phyloP scores from a whole-genome alignment of 2,113 vertebrate species.

The Gadus macrocephalus region DNA sequence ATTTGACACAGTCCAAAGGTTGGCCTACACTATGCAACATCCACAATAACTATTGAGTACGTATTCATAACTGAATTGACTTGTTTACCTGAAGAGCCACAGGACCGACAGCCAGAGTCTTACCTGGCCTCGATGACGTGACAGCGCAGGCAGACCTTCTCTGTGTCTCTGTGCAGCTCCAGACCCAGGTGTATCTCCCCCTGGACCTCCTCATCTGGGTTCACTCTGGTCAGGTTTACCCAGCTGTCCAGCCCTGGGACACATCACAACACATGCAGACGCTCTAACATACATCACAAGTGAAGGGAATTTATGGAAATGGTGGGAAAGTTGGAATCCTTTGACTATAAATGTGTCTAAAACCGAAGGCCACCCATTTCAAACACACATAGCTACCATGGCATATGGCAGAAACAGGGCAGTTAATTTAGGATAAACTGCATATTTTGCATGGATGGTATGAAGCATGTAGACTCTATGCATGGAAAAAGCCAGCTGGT shows the following conservation, averaged over 20 bases:
- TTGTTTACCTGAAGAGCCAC: neutral
- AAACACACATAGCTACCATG: too few relatives aligned
- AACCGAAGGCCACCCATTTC: too few relatives aligned
- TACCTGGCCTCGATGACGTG: slow-evolving; percentile 85
- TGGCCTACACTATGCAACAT: too few relatives aligned
- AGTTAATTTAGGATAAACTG: too few relatives aligned
- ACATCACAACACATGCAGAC: slow-evolving; percentile 11
- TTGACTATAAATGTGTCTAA: neutral
- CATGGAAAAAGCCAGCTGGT: too few relatives aligned
- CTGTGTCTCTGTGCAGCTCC: slow-evolving; percentile 57
- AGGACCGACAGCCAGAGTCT: neutral
- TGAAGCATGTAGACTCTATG: too few relatives aligned
- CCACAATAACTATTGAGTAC: too few relatives aligned
- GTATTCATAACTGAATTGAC: too few relatives aligned
- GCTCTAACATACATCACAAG: neutral
- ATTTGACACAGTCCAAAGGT: neutral
- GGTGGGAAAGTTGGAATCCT: neutral
- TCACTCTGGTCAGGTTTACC: slow-evolving; percentile 81
- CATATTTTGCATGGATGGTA: too few relatives aligned
- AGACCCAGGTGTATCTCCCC: slow-evolving; percentile 83
- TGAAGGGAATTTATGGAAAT: neutral
- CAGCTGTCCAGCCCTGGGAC: slow-evolving; percentile 81
- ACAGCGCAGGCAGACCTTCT: slow-evolving; percentile 71
- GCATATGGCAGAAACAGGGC: too few relatives aligned
- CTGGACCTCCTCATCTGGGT: slow-evolving; percentile 84